Evolutionary conservation across 2,113 vertebrate species (phyloP).

Genomic region (Clarias gariepinus): DNA sequence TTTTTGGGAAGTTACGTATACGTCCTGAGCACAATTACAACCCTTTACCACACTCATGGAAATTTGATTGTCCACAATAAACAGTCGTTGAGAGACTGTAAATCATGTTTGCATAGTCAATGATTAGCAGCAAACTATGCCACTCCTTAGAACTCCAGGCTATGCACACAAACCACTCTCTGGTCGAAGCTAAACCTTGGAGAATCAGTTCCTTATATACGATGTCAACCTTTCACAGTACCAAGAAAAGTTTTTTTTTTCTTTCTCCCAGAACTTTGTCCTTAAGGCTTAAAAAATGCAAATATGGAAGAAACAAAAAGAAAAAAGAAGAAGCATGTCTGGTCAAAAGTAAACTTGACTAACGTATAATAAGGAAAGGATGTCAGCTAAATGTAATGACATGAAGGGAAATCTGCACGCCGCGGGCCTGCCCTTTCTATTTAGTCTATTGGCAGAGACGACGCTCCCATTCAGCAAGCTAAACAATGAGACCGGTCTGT

Average conservation of each 20-base stretch:
- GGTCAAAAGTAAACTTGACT: not conserved
- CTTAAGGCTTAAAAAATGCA: not conserved
- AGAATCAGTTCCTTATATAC: not conserved
- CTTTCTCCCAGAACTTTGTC: not conserved
- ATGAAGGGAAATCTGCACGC: slow-evolving; percentile 16
- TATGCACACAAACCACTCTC: slow-evolving; percentile 38
- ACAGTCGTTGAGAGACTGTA: slow-evolving; percentile 18
- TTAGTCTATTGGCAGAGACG: slow-evolving; percentile 28
- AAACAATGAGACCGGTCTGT: slow-evolving; percentile 2
- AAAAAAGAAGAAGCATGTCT: not conserved
- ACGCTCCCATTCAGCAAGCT: slow-evolving; percentile 16
- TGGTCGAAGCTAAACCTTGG: slow-evolving; percentile 17
- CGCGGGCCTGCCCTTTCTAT: slow-evolving; percentile 28
- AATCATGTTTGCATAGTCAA: slow-evolving; percentile 38
- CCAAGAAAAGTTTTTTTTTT: not conserved
- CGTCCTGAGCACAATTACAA: not conserved
- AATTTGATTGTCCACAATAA: slow-evolving; percentile 32
- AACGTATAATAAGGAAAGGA: not conserved
- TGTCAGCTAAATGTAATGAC: not conserved
- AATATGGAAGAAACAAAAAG: not conserved
- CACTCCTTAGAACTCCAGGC: slow-evolving; percentile 21
- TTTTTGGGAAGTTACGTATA: not conserved
- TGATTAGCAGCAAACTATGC: slow-evolving; percentile 45
- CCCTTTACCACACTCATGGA: not conserved
- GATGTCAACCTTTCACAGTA: not conserved